A percentile compares a stretch with the other conserved stretches of the same genome.
These are phyloP conservation scores for Torymus texanus DNA, from an alignment of 2,888 invertebrate species.

Conservation along the genomic window DNA sequence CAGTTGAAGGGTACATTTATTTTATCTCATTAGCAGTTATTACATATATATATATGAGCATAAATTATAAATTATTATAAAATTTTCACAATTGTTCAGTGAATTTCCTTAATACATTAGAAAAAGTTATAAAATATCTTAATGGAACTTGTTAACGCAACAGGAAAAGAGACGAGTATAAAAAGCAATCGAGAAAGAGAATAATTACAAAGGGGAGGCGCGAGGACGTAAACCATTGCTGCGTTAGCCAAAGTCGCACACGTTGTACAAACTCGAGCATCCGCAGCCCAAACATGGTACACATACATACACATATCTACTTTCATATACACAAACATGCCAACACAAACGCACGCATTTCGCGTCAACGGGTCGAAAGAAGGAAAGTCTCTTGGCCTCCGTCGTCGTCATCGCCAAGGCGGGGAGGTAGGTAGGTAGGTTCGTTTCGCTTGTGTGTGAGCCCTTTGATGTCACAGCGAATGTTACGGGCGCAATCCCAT, in stretches of 20 bases:
- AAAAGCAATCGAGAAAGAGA: neutral
- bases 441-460: slow-evolving; percentile 53
- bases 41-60: no score
- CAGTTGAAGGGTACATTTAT: no score
- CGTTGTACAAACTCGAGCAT: neutral
- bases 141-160: no score
- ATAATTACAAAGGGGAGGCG: neutral
- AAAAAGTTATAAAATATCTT: no score
- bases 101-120: no score
- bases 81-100: no score
- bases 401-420: slow-evolving; percentile 46
- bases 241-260: neutral
- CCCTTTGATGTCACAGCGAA: slow-evolving; percentile 72
- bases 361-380: slow-evolving; percentile 25
- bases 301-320: no score
- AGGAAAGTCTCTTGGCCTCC: slow-evolving; percentile 30
- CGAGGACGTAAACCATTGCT: neutral
- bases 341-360: no score
- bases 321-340: no score
- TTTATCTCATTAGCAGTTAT: no score
- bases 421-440: slow-evolving; percentile 16
- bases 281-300: neutral
- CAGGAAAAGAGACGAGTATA: neutral
- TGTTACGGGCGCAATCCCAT: slow-evolving; percentile 71
- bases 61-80: no score